Evolutionary conservation across 2,888 invertebrate genomes (phyloP), one percentile per base, ranked within the genome.

Genomic region (Seira musarum): DNA sequence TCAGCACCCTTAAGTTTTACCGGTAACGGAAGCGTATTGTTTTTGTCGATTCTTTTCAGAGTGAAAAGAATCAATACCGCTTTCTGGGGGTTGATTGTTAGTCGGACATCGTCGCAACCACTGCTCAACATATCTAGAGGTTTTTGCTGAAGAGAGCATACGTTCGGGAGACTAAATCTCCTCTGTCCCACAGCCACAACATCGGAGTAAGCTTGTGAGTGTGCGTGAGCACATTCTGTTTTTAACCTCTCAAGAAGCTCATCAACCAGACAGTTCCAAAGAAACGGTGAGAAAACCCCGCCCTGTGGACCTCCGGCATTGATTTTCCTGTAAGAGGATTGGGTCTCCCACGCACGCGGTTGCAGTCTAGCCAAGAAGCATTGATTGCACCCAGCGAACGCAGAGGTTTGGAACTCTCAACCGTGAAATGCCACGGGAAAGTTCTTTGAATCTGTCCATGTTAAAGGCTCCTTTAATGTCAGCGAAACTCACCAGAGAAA

Each of bases 301-400:
- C 87, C 87, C 78, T 88, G 88, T 13, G 87, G 87, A 73, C 87
- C 88, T 5, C 87, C 87, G n/a, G n/a, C n/a, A n/a, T n/a, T n/a
- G n/a, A n/a, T n/a, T n/a, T n/a, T n/a, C n/a, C n/a, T n/a, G n/a
- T n/a, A n/a, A n/a, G n/a, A n/a, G n/a, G n/a, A n/a, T n/a, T n/a
- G n/a, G n/a, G n/a, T n/a, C n/a, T n/a, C n/a, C n/a, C n/a, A n/a
- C 63, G 1, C 1, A 1, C 5, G 76, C 19, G 0, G 3, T 10
- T 2, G 70, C 77, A 0, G 10, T 46, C 13, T 80, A 46, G 21
- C 64, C 46, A 2, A 2, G 10, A 0, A 83, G 67, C 82, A 82
- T 82, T 10, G 35, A 49, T 0, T 10, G 1, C 0, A 83, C 81
- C 82, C 82, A 83, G 0, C 72, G 19, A 0, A 19, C 15, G 0